phyloP scores from a whole-genome alignment of 92 coral and sea anemone species.

The Palythoa heliodiscus region DNA sequence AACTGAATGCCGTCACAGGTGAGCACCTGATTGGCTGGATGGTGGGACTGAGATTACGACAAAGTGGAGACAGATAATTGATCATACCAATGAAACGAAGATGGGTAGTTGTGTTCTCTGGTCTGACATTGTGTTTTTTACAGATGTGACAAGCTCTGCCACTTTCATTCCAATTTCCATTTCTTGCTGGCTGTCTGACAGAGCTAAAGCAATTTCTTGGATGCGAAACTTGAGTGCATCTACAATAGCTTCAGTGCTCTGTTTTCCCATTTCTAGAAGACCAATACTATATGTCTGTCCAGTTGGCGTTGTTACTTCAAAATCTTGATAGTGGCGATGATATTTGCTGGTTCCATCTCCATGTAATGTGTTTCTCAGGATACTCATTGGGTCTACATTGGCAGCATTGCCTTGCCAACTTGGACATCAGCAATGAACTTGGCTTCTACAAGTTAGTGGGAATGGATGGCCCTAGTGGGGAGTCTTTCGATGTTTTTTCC shows the following conservation, averaged over 20 bases:
- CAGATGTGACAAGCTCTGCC: too few species aligned
- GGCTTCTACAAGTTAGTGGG: slow-evolving; percentile 43
- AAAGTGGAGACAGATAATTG: too few species aligned
- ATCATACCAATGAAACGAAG: too few species aligned
- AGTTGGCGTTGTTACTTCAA: slow-evolving; percentile 43
- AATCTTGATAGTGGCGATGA: slow-evolving; percentile 50
- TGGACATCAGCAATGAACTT: slow-evolving; percentile 44
- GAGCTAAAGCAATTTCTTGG: slow-evolving; percentile 45
- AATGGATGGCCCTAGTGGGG: slow-evolving; percentile 49
- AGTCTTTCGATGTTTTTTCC: slow-evolving; percentile 45
- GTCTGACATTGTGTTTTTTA: too few species aligned
- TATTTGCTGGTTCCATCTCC: slow-evolving; percentile 53
- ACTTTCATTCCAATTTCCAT: too few species aligned
- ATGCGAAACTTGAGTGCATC: slow-evolving; percentile 43
- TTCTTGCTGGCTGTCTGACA: too few species aligned
- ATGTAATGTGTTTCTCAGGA: slow-evolving; percentile 44
- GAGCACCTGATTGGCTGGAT: too few species aligned
- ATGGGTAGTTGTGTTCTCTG: too few species aligned
- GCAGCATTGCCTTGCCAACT: slow-evolving; percentile 47
- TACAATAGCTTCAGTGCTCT: slow-evolving; percentile 36
- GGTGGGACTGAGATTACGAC: too few species aligned
- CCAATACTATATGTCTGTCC: slow-evolving; percentile 47
- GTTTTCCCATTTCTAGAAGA: slow-evolving; percentile 51
- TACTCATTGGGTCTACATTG: slow-evolving; percentile 18
- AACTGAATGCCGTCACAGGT: too few species aligned